These are phyloP conservation scores for Tetragonisca angustula DNA, from an alignment of 2,888 invertebrate genomes.

Conservation along the genomic window DNA sequence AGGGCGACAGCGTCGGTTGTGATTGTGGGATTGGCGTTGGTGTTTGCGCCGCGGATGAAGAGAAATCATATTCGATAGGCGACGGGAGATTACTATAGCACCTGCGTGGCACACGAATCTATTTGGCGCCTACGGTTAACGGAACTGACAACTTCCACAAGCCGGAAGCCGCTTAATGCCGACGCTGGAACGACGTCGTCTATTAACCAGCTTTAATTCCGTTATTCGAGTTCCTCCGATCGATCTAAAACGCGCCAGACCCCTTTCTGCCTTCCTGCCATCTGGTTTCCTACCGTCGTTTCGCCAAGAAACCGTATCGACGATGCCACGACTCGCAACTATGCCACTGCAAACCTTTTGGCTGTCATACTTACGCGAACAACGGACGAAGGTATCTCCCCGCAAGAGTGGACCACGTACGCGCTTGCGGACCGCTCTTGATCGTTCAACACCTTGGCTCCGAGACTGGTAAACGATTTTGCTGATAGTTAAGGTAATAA, in stretches of 20 bases:
- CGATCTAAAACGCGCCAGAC: slow-evolving; percentile 17
- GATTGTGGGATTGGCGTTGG: not conserved
- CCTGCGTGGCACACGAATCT: too few relatives aligned
- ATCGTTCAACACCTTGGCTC: slow-evolving; percentile 70
- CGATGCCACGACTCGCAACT: too few relatives aligned
- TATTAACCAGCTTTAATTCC: slow-evolving; percentile 55
- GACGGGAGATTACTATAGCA: slow-evolving; percentile 1
- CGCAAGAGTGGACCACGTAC: slow-evolving; percentile 75
- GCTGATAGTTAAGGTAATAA: not conserved
- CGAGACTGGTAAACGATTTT: slow-evolving; percentile 70
- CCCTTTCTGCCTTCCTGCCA: not conserved
- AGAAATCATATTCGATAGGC: slow-evolving; percentile 19
- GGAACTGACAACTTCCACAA: slow-evolving; percentile 36
- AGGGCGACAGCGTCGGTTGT: not conserved
- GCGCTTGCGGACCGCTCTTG: slow-evolving; percentile 65
- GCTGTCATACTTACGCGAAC: slow-evolving; percentile 66
- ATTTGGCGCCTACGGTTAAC: slow-evolving; percentile 58
- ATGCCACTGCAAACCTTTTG: too few relatives aligned
- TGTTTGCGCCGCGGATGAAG: not conserved
- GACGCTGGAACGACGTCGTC: slow-evolving; percentile 25
- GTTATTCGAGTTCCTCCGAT: slow-evolving; percentile 39
- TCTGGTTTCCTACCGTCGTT: not conserved
- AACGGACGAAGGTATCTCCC: slow-evolving; percentile 68
- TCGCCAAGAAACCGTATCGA: too few relatives aligned
- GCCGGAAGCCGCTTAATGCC: slow-evolving; percentile 43